Evolutionary conservation across 2,888 invertebrate species (phyloP), one percentile per base, ranked within the genome.

Genomic region (Thera obeliscata): DNA sequence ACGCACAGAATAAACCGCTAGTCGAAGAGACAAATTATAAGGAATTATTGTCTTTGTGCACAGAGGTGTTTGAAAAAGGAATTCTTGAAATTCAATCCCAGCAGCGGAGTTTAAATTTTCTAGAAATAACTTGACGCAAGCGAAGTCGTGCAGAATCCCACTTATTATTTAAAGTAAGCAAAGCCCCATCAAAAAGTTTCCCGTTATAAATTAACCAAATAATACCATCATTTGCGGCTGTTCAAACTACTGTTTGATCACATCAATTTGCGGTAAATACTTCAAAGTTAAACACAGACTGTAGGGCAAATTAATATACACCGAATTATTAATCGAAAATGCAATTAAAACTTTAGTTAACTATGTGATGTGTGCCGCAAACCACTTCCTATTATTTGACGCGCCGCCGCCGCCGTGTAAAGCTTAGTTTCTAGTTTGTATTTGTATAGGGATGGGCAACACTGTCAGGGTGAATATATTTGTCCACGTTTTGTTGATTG

Each of bases 301-400:
- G 56, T 41, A 56, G 36, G 43, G 61, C 61, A 49, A 64, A 64
- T 54, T 43, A 61, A 64, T 63, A 56, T 7, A 58, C 35, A 55
- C 43, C 41, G 61, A 58, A 61, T 64, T 54, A 64, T 60, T 62
- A 59, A 57, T 56, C 55, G 58, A 61, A 61, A 61, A 69, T 69
- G 69, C 65, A 59, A 69, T 69, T 66, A 60, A 62, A 62, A 66
- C 56, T 63, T 56, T 66, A 64, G 56, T 43, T 49, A 60, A 62
- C 57, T 60, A 46, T 11, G 61, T 66, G 62, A 59, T 69, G 56
- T 22, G 12, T 7, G 43, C 36, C 55, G 61, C 55, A 56, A 69
- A 69, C 69, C 66, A 66, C 66, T 66, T 63, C 50, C 49, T 49
- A 38, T 66, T 61, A 70, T 63, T 57, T 55, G 59, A 69, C 64